Percentiles rank a stretch among this genome's conserved stretches.
phyloP scores from a whole-genome alignment of 1,140 invertebrate species.

The Psilanteris sp. region DNA sequence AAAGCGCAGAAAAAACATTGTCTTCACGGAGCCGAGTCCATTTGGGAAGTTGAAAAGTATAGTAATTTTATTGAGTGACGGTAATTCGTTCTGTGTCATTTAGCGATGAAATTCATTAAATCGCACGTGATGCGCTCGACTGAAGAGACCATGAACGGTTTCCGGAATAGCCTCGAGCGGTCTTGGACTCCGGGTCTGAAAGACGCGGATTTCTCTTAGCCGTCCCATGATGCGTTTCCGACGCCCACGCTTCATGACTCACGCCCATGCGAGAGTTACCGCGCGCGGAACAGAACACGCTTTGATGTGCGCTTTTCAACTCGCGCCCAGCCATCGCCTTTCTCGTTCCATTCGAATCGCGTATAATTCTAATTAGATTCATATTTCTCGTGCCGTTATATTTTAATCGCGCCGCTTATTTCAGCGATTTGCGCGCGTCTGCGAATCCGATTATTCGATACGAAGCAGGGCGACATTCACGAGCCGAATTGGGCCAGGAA shows the following conservation, averaged over 20 bases:
- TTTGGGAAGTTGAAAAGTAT: too few species aligned
- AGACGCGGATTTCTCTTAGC: slow-evolving; percentile 43
- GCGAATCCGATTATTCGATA: slow-evolving; percentile 19
- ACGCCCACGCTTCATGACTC: slow-evolving; percentile 48
- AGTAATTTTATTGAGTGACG: too few species aligned
- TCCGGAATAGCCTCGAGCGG: slow-evolving; percentile 23
- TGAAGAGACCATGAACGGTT: slow-evolving; percentile 38
- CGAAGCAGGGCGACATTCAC: too few species aligned
- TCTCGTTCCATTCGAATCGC: slow-evolving; percentile 51
- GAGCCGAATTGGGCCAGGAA: too few species aligned
- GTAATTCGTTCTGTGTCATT: slow-evolving; percentile 12
- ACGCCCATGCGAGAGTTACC: slow-evolving; percentile 41
- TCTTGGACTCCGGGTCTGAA: slow-evolving; percentile 4
- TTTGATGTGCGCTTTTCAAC: slow-evolving; percentile 35
- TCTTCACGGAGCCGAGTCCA: too few species aligned
- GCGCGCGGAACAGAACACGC: slow-evolving; percentile 24
- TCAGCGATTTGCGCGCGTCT: too few species aligned
- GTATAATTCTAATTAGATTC: slow-evolving; percentile 57
- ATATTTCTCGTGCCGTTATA: slow-evolving; percentile 43
- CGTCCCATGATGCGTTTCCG: slow-evolving; percentile 30
- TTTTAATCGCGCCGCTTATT: slow-evolving; percentile 21
- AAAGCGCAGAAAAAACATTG: too few species aligned
- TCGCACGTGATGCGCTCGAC: slow-evolving; percentile 32
- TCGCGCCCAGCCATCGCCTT: slow-evolving; percentile 17
- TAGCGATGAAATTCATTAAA: slow-evolving; percentile 42